Evolutionary conservation across 92 coral and sea anemone genomes (phyloP).

Genomic region (Zoanthus sansibaricus): DNA sequence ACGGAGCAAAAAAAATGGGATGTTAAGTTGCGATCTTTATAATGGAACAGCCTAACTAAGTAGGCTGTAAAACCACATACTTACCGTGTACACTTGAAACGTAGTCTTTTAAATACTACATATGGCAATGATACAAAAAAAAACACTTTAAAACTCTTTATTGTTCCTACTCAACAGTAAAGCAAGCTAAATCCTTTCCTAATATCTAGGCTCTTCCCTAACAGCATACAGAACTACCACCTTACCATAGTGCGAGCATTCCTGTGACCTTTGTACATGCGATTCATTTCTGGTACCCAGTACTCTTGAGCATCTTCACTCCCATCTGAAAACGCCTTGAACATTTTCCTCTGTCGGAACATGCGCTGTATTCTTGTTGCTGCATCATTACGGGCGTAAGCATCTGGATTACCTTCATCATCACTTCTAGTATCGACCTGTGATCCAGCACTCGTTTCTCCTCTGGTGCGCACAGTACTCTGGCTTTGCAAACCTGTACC

Average conservation of each 20-base stretch:
- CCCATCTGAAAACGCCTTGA: slow-evolving; percentile 35
- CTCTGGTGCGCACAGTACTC: slow-evolving; percentile 2
- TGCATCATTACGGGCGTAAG: slow-evolving; percentile 67
- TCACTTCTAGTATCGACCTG: not conserved
- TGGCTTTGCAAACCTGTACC: not conserved
- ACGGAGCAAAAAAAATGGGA: too few relatives aligned
- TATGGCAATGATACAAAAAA: too few relatives aligned
- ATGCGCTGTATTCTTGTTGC: slow-evolving; percentile 93
- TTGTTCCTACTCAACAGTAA: too few relatives aligned
- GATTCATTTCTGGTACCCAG: slow-evolving; percentile 85
- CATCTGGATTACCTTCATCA: slow-evolving; percentile 6
- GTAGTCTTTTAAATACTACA: too few relatives aligned
- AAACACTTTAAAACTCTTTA: too few relatives aligned
- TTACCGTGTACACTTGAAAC: too few relatives aligned
- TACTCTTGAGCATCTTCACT: slow-evolving; percentile 44
- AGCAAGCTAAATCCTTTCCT: too few relatives aligned
- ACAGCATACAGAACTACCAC: not conserved
- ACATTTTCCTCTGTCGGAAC: slow-evolving; percentile 79
- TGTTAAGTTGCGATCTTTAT: too few relatives aligned
- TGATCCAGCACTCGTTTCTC: slow-evolving; percentile 25
- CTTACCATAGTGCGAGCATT: slow-evolving; percentile 98
- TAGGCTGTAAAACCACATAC: too few relatives aligned
- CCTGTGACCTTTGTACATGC: slow-evolving; percentile 91
- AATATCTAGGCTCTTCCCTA: not conserved
- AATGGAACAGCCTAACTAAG: too few relatives aligned